phyloP scores from a whole-genome alignment of 2,113 vertebrate species.

The Anguilla japonica region DNA sequence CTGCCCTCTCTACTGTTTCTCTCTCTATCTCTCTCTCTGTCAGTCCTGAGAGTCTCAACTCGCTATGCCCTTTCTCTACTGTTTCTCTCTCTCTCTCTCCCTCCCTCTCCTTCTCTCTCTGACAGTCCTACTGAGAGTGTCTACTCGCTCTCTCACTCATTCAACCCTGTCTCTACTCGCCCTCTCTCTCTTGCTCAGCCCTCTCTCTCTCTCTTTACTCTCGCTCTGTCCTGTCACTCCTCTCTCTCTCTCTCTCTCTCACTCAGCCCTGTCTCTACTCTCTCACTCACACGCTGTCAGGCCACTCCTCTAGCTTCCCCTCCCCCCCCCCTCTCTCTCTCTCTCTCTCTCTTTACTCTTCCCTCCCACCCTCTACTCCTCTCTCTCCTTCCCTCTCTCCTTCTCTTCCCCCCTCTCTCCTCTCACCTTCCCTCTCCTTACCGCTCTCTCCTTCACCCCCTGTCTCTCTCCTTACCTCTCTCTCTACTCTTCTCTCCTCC shows the following conservation, averaged over 20 bases:
- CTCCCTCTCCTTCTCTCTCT: neutral
- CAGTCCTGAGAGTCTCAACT: no score
- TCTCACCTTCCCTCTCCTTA: neutral
- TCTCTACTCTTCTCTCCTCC: slow-evolving; percentile 50
- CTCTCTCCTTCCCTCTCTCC: no score
- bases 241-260: slow-evolving; percentile 8
- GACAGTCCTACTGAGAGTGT: no score
- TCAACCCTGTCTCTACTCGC: no score
- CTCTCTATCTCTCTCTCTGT: no score
- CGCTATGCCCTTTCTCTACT: neutral
- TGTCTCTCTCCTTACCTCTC: slow-evolving; percentile 60
- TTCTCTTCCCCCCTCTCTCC: neutral
- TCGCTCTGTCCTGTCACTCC: neutral
- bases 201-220: no score
- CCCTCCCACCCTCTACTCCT: no score
- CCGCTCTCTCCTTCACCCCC: slow-evolving; percentile 42
- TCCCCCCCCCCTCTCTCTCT: neutral
- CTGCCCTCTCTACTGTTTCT: neutral
- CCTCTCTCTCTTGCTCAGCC: no score
- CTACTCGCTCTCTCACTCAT: no score
- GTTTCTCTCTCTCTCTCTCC: neutral
- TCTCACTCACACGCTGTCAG: neutral
- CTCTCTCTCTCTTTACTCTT: neutral
- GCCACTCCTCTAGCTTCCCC: slow-evolving; percentile 3
- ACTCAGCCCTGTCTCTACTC: neutral